Base-by-base conservation (phyloP, 1,140 invertebrate genomes). In the Campoletis sonorensis region DNA sequence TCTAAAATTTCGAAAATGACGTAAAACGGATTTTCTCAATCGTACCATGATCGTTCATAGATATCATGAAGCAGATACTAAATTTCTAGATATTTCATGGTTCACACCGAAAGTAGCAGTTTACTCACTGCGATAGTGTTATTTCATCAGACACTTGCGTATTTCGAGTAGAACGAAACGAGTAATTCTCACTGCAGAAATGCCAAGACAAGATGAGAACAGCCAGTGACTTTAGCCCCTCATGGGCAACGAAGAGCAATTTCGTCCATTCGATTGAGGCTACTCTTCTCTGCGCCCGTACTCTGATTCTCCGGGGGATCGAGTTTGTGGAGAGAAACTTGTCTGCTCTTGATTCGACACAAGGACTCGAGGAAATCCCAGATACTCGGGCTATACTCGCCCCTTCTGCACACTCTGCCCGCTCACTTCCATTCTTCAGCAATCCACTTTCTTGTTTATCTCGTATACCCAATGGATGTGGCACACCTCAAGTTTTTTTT, bases 311-410 rank as follows among this genome's bases (percentile, higher is more conserved):
- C 40, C 40, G n/a, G 71, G 71, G 40, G 37, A 49, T 49, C 37
- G 40, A 45, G 71, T n/a, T 37, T 1, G 37, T 23, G 10, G 71
- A 16, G 37, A 23, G n/a, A 37, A 73, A 30, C 37, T 73, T 73
- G 40, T 10, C 71, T 73, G 37, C 45, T 21, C 40, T 58, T n/a
- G 37, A 18, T 33, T 37, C 68, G 68, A 37, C 40, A 45, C 2
- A 13, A 45, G 27, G 40, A 21, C 71, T 73, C 40, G 71, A 73
- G 71, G 54, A 49, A 73, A 73, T 49, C 37, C 40, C 71, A 73
- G 71, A 40, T 73, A 73, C 33, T 37, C 68, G 30, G 27, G 68
- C 68, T 21, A 40, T 40, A 30, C 30, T 26, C 71, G 49, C 21
- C 40, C 51, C 71, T n/a, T 71, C 30, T 37, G 7, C 71, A 13